phyloP scores from a whole-genome alignment of 2,113 vertebrate genomes.

The Nannospalax galili region DNA sequence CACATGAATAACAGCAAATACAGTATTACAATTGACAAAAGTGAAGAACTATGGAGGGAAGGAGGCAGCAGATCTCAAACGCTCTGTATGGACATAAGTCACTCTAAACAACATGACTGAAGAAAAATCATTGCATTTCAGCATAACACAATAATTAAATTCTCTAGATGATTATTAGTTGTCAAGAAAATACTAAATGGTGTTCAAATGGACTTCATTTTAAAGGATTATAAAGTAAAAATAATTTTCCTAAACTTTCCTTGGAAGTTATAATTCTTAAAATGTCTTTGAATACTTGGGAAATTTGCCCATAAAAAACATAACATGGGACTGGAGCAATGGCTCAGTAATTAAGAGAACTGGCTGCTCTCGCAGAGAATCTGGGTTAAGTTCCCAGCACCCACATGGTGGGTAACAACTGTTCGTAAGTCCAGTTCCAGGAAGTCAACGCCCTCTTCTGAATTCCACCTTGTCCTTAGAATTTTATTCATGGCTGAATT shows the following conservation, averaged over 20 bases:
- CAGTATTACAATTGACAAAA: not conserved
- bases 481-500: constrained; percentile 48
- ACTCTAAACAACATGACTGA: not conserved
- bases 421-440: no score
- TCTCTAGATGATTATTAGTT: constrained; percentile 28
- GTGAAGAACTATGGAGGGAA: not conserved
- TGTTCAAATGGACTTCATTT: not conserved
- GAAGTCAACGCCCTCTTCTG: not conserved
- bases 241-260: constrained; percentile 7
- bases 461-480: not conserved
- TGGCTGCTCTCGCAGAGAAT: no score
- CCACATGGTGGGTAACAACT: no score
- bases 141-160: not conserved
- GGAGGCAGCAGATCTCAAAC: constrained; percentile 24
- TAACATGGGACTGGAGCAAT: not conserved
- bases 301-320: constrained; percentile 24
- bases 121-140: constrained; percentile 36
- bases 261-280: constrained; percentile 37
- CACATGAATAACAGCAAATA: not conserved
- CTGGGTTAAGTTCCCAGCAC: no score
- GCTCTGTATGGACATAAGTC: not conserved
- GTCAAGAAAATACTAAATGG: constrained; percentile 44
- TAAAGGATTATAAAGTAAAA: constrained; percentile 39
- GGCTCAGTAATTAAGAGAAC: no score
- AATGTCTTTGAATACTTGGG: constrained; percentile 43